Conservation (phyloP, 2,113 vertebrate species). For the Tachysurus vachellii region DNA sequence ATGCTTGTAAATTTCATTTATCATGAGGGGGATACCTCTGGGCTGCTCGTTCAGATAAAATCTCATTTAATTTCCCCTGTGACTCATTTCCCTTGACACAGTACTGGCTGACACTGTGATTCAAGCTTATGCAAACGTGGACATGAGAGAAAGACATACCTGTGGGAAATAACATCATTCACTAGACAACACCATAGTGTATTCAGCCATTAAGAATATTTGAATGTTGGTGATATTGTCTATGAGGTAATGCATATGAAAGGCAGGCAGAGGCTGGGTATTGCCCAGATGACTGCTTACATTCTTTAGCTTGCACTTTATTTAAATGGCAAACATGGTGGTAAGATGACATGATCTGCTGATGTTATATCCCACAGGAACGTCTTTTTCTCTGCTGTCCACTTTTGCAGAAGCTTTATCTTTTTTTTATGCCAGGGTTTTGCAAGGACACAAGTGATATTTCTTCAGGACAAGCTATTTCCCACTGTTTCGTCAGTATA, state of each 20-base stretch:
- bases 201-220: background rate
- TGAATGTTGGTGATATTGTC: background rate
- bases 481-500: constrained; percentile 8
- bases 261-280: background rate
- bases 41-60: constrained; percentile 14
- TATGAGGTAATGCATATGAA: background rate
- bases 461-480: background rate
- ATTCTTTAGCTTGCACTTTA: background rate
- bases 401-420: constrained; percentile 1
- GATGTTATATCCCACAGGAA: background rate
- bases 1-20: background rate
- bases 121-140: background rate
- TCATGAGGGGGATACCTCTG: constrained; percentile 1
- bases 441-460: constrained; percentile 1
- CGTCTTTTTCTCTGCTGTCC: background rate
- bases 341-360: background rate
- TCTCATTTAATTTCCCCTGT: constrained; percentile 38
- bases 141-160: too few species aligned
- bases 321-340: background rate
- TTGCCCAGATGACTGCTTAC: background rate
- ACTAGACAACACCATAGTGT: background rate
- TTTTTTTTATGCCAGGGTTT: background rate
- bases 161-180: background rate
- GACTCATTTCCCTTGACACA: constrained; percentile 23
- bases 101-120: constrained; percentile 2